Evolutionary conservation across 2,113 vertebrate genomes (phyloP), one percentile per base, ranked within the genome.

Genomic region (Xerus inauris): DNA sequence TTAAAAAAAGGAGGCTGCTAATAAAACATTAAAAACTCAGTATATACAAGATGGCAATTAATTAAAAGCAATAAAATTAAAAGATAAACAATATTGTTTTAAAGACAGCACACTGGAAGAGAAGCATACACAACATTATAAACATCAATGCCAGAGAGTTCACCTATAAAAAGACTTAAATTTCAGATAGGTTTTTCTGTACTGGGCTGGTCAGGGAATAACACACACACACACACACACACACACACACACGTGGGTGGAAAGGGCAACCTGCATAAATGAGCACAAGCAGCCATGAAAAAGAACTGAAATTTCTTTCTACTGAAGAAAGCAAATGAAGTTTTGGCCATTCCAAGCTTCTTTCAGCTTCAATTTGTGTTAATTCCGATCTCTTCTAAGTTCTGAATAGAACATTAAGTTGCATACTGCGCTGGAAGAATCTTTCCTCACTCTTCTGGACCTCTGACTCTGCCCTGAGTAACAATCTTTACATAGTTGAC

Each of bases 361-460:
- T 89, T 84, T 92, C 77, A 87, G 54, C 80, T 97, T 94, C 75
- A 89, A 85, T 95, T 92, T 95, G 71, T 96, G 54, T 94, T 91
- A 87, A 73, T 28, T 54, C 65, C 59, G 13, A 22, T 91, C 38
- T 94, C 76, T 87, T 87, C 32, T 38, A 71, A 69, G 57, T 88
- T 92, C 59, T 87, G 91, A 95, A 92, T 19, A 86, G 65, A 91
- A 87, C 59, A 82, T 93, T 80, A 93, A 91, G 94, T 87, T 96
- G 85, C 85, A 49, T 69, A 71, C 62, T 82, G 40, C 71, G 69
- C 32, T 86, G 67, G 71, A 57, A 75, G n/a, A 82, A 17, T 75
- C 20, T 80, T 76, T 95, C 64, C 62, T 79, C 40, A 40, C 47
- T 94, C 71, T 69, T 89, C 28, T 65, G 75, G 47, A 83, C 6